Conservation (phyloP, 2,113 vertebrate species). For the Odontophorus gujanensis region DNA sequence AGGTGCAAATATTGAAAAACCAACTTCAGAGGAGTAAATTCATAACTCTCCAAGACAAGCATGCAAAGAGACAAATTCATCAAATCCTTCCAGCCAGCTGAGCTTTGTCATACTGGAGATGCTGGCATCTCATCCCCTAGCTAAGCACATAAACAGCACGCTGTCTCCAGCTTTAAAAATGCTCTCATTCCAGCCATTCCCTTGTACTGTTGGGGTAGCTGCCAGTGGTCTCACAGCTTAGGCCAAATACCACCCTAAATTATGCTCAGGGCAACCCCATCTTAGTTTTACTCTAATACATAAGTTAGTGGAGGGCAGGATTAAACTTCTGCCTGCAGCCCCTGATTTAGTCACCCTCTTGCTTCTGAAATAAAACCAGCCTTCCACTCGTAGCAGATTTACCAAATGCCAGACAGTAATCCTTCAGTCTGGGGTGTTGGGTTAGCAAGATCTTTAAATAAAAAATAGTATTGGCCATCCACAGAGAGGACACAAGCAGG, state of each 20-base stretch:
- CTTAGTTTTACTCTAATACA: not conserved
- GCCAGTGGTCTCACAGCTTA: not conserved
- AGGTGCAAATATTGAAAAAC: constrained; percentile 56
- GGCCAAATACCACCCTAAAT: not conserved
- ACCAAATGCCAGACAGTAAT: not conserved
- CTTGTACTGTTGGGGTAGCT: not conserved
- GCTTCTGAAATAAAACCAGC: not conserved
- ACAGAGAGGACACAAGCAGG: not conserved
- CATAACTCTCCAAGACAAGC: constrained; percentile 44
- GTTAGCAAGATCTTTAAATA: not conserved
- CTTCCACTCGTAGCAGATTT: not conserved
- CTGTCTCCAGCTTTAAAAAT: not conserved
- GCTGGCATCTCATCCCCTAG: constrained; percentile 20
- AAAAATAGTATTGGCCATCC: not conserved
- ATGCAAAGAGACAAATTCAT: constrained; percentile 50
- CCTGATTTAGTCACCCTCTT: not conserved
- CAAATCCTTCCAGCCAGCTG: constrained; percentile 49
- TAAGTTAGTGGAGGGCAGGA: not conserved
- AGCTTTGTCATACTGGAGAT: constrained; percentile 52
- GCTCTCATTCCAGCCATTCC: not conserved
- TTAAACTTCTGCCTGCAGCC: not conserved
- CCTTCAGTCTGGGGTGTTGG: not conserved
- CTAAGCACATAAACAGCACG: constrained; percentile 49
- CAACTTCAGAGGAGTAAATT: not conserved
- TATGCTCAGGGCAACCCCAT: not conserved